Evolutionary conservation across 2,113 vertebrate genomes (phyloP).

Genomic region (Dunckerocampus dactyliophorus): DNA sequence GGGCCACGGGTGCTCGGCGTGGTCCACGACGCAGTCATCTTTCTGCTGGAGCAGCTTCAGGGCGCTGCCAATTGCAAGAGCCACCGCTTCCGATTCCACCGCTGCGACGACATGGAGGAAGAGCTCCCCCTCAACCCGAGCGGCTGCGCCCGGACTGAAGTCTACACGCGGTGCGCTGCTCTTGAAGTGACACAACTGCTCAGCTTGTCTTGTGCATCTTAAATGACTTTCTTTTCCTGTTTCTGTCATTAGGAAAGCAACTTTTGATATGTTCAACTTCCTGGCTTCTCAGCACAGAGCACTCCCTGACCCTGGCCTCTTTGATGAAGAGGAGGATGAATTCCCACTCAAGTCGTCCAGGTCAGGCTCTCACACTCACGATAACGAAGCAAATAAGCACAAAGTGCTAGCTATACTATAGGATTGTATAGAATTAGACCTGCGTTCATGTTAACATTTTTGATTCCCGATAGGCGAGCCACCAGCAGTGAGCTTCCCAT

Average conservation of each 20-base stretch:
- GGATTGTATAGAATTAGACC: not conserved
- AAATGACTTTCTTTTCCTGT: not conserved
- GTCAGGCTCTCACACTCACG: slow-evolving; percentile 45
- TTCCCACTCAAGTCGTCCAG: slow-evolving; percentile 86
- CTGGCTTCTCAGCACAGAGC: slow-evolving; percentile 86
- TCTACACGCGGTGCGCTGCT: slow-evolving; percentile 74
- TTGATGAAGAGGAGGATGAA: slow-evolving; percentile 88
- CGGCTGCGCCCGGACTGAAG: slow-evolving; percentile 82
- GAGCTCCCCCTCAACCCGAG: slow-evolving; percentile 83
- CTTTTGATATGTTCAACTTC: slow-evolving; percentile 94
- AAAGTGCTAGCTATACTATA: not conserved
- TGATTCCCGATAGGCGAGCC: slow-evolving; percentile 72
- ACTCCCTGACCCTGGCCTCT: slow-evolving; percentile 76
- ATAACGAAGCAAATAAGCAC: not conserved
- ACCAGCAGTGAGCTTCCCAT: slow-evolving; percentile 88
- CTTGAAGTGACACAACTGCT: not conserved
- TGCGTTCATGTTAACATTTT: not conserved
- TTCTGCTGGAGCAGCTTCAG: slow-evolving; percentile 85
- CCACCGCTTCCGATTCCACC: slow-evolving; percentile 87
- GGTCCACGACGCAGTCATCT: slow-evolving; percentile 84
- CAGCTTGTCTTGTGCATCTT: not conserved
- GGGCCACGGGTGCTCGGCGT: slow-evolving; percentile 82
- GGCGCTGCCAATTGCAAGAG: slow-evolving; percentile 78
- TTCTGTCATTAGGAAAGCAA: slow-evolving; percentile 77
- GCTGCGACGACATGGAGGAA: slow-evolving; percentile 79